Evolutionary conservation across 1,140 invertebrate species (phyloP).

Genomic region (Drosophila nikananu): DNA sequence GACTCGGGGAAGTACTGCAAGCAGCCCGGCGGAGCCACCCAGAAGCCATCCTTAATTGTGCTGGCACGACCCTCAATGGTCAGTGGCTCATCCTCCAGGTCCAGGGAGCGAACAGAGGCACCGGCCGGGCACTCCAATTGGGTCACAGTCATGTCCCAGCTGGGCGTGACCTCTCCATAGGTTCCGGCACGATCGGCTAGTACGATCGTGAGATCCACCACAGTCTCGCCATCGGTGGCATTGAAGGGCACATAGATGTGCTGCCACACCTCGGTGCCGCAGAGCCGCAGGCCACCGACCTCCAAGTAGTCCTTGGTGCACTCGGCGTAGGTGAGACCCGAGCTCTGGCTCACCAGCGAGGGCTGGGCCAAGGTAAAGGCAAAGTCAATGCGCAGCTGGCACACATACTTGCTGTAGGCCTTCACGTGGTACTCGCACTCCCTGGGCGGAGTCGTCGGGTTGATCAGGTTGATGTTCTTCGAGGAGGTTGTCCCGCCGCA

Average conservation of each 20-base stretch:
- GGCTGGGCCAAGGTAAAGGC: slow-evolving; percentile 65
- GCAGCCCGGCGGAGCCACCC: slow-evolving; percentile 74
- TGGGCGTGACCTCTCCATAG: slow-evolving; percentile 26
- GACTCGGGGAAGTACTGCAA: slow-evolving; percentile 74
- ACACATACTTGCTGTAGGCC: slow-evolving; percentile 70
- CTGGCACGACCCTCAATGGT: slow-evolving; percentile 26
- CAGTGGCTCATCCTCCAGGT: neutral
- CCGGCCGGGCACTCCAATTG: slow-evolving; percentile 73
- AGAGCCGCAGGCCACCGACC: slow-evolving; percentile 61
- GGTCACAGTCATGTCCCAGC: slow-evolving; percentile 62
- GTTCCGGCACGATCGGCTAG: slow-evolving; percentile 62
- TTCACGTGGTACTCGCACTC: slow-evolving; percentile 67
- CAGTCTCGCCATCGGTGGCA: slow-evolving; percentile 52
- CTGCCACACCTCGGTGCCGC: slow-evolving; percentile 69
- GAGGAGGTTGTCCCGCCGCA: slow-evolving; percentile 66
- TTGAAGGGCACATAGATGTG: slow-evolving; percentile 82
- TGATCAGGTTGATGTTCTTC: slow-evolving; percentile 70
- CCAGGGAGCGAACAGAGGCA: slow-evolving; percentile 41
- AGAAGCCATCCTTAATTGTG: slow-evolving; percentile 59
- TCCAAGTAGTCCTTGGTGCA: slow-evolving; percentile 69
- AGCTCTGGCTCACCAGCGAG: slow-evolving; percentile 10
- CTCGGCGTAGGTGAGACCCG: slow-evolving; percentile 49
- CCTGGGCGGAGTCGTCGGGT: slow-evolving; percentile 61
- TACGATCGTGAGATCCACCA: slow-evolving; percentile 45
- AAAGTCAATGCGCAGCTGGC: slow-evolving; percentile 78